Evolutionary conservation across 2,888 invertebrate genomes (phyloP).

Genomic region (Syrista parreyssii): DNA sequence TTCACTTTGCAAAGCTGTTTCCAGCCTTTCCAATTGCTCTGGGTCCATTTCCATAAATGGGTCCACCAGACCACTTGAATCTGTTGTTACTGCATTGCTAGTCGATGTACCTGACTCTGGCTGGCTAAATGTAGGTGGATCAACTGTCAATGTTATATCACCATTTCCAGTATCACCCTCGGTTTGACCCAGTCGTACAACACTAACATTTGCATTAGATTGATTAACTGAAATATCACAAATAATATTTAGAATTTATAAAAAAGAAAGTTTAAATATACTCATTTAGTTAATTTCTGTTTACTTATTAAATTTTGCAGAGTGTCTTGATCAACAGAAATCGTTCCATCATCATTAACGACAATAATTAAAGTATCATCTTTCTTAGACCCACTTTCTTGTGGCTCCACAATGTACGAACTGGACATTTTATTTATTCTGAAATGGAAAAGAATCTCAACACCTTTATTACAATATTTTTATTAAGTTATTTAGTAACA

Average conservation of each 20-base stretch:
- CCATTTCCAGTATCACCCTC: constrained; percentile 53
- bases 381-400: constrained; percentile 53
- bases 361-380: constrained; percentile 85
- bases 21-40: constrained; percentile 68
- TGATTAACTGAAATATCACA: constrained; percentile 53
- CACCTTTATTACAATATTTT: constrained; percentile 3
- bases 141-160: constrained; percentile 59
- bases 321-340: constrained; percentile 84
- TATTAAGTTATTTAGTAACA: not conserved
- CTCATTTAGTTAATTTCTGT: constrained; percentile 41
- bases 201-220: constrained; percentile 60
- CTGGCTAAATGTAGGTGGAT: constrained; percentile 51
- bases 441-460: not conserved
- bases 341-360: constrained; percentile 87
- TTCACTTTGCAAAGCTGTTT: constrained; percentile 68
- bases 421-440: constrained; percentile 55
- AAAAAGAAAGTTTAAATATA: not conserved
- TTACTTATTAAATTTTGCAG: constrained; percentile 84
- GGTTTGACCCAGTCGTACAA: constrained; percentile 60
- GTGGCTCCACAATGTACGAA: constrained; percentile 57
- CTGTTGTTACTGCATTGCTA: constrained; percentile 30
- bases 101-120: constrained; percentile 28
- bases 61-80: constrained; percentile 55
- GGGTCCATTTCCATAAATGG: constrained; percentile 68
- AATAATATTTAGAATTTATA: not conserved